Evolutionary conservation across 2,113 vertebrate species (phyloP).

Genomic region (Lota lota): DNA sequence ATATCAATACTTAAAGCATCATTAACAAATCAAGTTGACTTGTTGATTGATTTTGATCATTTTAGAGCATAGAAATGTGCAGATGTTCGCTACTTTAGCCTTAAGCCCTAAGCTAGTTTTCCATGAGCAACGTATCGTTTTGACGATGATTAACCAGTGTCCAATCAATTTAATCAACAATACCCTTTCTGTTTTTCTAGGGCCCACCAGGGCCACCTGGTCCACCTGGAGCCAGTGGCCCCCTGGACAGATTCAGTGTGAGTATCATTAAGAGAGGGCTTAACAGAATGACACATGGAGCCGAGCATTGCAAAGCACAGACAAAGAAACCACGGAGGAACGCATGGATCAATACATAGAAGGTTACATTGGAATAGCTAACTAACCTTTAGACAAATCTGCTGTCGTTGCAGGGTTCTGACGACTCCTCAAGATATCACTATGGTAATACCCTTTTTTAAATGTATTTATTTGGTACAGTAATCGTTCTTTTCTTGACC

Average conservation of each 20-base stretch:
- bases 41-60: no score
- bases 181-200: conserved; percentile 38
- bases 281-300: no score
- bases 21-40: background rate
- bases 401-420: conserved; percentile 47
- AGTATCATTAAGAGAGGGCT: conserved; percentile 27
- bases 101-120: no score
- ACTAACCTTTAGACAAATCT: background rate
- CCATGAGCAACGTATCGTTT: background rate
- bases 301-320: no score
- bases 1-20: no score
- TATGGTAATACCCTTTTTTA: conserved; percentile 38
- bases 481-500: no score
- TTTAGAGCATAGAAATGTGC: no score
- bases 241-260: conserved; percentile 46
- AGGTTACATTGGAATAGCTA: background rate
- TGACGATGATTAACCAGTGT: background rate
- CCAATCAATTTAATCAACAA: background rate
- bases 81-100: no score
- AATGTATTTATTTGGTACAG: background rate
- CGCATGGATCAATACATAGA: background rate
- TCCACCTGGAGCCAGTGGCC: conserved; percentile 45
- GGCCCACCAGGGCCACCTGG: conserved; percentile 74
- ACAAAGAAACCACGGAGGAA: background rate
- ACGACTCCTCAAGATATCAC: conserved; percentile 32